Evolutionary conservation across 2,113 vertebrate species (phyloP), one percentile per base, ranked within the genome.

Genomic region (Scolopax mira): DNA sequence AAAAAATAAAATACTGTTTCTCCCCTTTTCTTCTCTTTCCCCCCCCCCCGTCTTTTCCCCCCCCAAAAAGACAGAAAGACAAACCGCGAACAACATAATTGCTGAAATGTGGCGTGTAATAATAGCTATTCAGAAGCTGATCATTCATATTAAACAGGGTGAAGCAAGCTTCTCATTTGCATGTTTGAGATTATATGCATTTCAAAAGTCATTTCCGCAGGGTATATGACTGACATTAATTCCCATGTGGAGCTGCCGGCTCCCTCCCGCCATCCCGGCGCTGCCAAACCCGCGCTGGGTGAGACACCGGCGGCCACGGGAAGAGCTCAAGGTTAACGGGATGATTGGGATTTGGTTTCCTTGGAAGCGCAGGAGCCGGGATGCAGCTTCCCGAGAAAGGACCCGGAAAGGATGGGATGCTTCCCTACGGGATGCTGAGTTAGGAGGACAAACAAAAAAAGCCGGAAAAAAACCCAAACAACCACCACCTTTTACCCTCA

Each of bases 141-240:
- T 99, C 99, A 99, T 99, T 99, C 99, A 99, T 99, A 99, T 99
- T 99, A 99, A 99, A 99, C 98, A 99, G 99, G 99, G 99, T 98
- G 99, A 99, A 99, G 98, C 98, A 98, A 99, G 99, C 98, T 99
- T 98, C 98, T 99, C 98, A 99, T 99, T 99, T 99, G 99, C 99
- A 99, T 99, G 98, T 99, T 98, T 98, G 98, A 99, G 99, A 99
- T 99, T 98, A 99, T 99, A 99, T 99, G 99, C 99, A 99, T 99
- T 99, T 99, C 99, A 99, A 99, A 99, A 99, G 99, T 99, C 99
- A 99, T 99, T 99, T 99, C 99, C 98, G 98, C 98, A 98, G 99
- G 99, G 98, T 98, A 98, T 98, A 98, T 98, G 99, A 99, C 99
- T 99, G 98, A 99, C 98, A 98, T 99, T 98, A 99, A 99, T 98